Conservation (phyloP, 2,113 vertebrate species). For the Microtus montanus region DNA sequence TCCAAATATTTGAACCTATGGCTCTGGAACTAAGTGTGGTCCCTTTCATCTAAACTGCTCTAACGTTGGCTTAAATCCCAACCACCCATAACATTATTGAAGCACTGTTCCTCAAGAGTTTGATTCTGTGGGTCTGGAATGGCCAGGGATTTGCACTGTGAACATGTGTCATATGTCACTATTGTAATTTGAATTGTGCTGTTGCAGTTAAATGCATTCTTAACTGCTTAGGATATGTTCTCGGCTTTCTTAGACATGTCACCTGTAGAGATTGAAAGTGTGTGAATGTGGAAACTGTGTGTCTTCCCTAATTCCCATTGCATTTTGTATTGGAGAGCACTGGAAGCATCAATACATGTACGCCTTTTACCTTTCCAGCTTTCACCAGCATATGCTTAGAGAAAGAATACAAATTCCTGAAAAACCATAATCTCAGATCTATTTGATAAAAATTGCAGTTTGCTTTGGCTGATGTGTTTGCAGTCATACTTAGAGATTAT, state of each 20-base stretch:
- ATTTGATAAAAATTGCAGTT: conserved; percentile 30
- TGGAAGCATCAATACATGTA: neutral
- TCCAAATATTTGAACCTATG: neutral
- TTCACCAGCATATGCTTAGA: neutral
- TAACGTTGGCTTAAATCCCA: neutral
- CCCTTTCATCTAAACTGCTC: neutral
- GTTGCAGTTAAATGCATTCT: neutral
- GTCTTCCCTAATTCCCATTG: neutral
- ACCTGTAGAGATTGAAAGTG: neutral
- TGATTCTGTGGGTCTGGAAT: neutral
- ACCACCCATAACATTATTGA: neutral
- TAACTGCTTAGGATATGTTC: neutral
- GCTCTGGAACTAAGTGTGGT: neutral
- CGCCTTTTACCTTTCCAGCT: neutral
- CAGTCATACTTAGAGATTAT: neutral
- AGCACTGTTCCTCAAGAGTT: neutral
- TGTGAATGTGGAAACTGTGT: neutral
- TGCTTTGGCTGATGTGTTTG: conserved; percentile 30
- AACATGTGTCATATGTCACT: neutral
- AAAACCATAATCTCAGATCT: neutral
- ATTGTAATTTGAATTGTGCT: neutral
- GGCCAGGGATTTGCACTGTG: neutral
- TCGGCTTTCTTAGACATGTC: neutral
- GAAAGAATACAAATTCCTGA: neutral
- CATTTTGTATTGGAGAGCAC: neutral